Base-by-base conservation (phyloP, 2,797 vertebrate species). In the Pipistrellus pygmaeus region DNA sequence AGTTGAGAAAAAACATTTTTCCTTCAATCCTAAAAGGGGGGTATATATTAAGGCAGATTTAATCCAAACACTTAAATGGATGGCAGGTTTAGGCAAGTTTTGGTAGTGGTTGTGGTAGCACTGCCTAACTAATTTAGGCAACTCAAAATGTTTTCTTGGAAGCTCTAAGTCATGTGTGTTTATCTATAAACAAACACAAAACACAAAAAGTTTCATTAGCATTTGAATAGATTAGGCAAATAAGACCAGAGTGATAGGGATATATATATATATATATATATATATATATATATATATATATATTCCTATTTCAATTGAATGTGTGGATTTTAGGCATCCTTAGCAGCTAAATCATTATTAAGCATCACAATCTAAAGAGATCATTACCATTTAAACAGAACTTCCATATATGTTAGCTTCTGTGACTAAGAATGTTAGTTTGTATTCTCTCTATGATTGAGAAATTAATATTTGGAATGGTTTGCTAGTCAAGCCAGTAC, bases 1-100 rank as follows among this genome's bases (percentile, higher is more conserved):
- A 88, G 25, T 75, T 66, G 66, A 88, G 46, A 21, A 91, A 91
- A 95, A 95, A 68, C 66, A 48, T 20, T 87, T 91, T 87, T 77
- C 21, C 32, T 87, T 91, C 2, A 20, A 10, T 17, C 8, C 94
- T 93, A 83, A 81, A 92, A 83, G 12, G 20, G 8, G 5, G 0
- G 7, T 44, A 32, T 72, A 7, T 75, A 5, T 69, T 88, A 21
- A 91, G 38, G 4, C 27, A 85, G 51, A 96, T 88, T 81, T 69
- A 53, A 95, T 82, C 25, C 57, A 85, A 53, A 64, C 64, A 44
- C 1, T 53, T 90, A 90, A 85, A 73, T 46, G 25, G 66, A 55
- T 66, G 72, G 3, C 21, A 76, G 23, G 21, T 30, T 53, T 55
- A 78, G 38, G 18, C 11, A 91, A 23, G 18, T 60, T 92, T 80